Conservation (phyloP, 2,797 vertebrate species). For the Scolopax rusticola region DNA sequence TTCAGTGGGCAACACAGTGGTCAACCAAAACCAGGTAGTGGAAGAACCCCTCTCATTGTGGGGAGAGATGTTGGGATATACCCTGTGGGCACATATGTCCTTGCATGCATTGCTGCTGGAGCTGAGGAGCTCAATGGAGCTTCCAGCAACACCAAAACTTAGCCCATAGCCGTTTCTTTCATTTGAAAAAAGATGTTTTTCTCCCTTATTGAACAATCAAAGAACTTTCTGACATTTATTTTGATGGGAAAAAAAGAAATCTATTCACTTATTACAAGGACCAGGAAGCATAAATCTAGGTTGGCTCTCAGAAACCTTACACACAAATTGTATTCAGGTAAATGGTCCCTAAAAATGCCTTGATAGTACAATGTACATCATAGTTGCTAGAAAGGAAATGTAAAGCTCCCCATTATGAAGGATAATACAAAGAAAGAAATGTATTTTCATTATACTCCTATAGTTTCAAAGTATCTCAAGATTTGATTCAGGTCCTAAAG, state of each 20-base stretch:
- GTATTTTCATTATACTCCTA: conserved; percentile 68
- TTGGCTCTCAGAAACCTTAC: conserved; percentile 36
- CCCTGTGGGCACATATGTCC: background rate
- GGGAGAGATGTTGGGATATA: background rate
- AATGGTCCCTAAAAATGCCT: conserved; percentile 71
- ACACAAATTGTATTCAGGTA: conserved; percentile 67
- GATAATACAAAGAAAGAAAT: conserved; percentile 62
- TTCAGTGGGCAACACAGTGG: background rate
- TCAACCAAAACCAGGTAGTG: background rate
- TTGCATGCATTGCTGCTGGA: background rate
- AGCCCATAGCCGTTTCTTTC: background rate
- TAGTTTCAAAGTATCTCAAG: conserved; percentile 59
- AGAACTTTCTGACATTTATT: conserved; percentile 66
- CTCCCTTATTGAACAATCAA: conserved; percentile 27
- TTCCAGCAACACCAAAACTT: background rate
- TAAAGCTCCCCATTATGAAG: conserved; percentile 68
- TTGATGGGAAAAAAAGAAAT: conserved; percentile 1
- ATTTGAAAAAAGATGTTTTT: conserved; percentile 19
- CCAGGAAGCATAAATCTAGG: conserved; percentile 55
- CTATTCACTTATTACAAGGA: conserved; percentile 42
- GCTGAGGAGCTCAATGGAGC: background rate
- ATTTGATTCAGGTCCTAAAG: conserved; percentile 64
- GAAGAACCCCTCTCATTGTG: background rate
- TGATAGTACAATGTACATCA: conserved; percentile 49
- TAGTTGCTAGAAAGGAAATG: conserved; percentile 52